Conservation (phyloP, 2,888 invertebrate species). For the Sturmia bella region DNA sequence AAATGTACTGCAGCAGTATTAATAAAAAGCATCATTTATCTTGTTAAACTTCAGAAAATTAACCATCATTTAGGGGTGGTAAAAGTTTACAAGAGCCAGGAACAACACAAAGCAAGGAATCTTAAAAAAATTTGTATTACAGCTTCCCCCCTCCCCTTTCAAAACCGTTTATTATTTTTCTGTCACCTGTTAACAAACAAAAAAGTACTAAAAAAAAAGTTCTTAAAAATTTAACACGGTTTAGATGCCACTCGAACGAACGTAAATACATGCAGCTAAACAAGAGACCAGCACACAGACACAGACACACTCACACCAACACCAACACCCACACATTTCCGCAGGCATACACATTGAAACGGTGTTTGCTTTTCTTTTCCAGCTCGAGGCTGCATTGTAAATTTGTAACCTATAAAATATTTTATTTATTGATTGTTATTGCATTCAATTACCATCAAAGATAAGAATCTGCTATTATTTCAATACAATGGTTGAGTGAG, state of each 20-base stretch:
- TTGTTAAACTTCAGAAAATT: slow-evolving; percentile 45
- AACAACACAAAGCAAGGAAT: too few relatives aligned
- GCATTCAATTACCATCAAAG: slow-evolving; percentile 24
- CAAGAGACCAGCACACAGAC: neutral
- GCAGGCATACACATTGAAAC: slow-evolving; percentile 6
- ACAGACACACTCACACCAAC: neutral
- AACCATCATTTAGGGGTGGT: slow-evolving; percentile 40
- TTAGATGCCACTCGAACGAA: slow-evolving; percentile 10
- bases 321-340: neutral
- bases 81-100: too few relatives aligned
- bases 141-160: neutral
- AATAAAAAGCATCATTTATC: slow-evolving; percentile 61
- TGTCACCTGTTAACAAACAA: slow-evolving; percentile 55
- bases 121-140: slow-evolving; percentile 1
- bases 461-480: too few relatives aligned
- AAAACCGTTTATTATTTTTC: neutral
- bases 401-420: slow-evolving; percentile 55
- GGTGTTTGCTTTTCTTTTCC: neutral
- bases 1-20: slow-evolving; percentile 26
- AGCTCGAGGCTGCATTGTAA: slow-evolving; percentile 14
- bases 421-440: slow-evolving; percentile 56
- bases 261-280: slow-evolving; percentile 3
- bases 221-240: slow-evolving; percentile 68
- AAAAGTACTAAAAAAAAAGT: slow-evolving; percentile 32
- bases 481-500: neutral